Base-by-base conservation (phyloP, 2,888 invertebrate genomes). In the Cheiracanthium punctorium region DNA sequence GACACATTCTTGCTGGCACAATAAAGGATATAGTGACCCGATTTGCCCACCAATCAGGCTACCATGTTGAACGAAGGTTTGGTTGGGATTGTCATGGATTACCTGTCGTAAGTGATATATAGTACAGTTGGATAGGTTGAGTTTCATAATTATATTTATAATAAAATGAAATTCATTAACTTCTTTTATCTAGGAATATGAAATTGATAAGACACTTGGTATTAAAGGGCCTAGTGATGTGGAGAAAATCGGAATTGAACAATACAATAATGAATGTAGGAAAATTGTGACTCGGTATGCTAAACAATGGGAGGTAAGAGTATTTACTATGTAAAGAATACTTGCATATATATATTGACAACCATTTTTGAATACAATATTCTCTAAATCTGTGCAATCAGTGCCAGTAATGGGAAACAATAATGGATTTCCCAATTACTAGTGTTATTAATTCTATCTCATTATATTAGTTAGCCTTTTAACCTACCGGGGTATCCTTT, bases 71-170 rank as follows among this genome's bases (percentile, higher is more conserved):
- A 89, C 94, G 98, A 88, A 93, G 99, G 41, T 99, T 99, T 92
- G 99, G 99, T 0, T 99, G 99, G 99, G 99, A 98, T 93, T 97
- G 97, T 90, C 99, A 99, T 92, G 99, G 99, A 0, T 93, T 99
- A 77, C 99, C 99, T 1, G 98, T 99, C 88, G 94, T 94, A 90
- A 89, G 90, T 88, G 24, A 58, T 24, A 12, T 48, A 48, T 48
- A 48, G 7, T 48, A 17, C 2, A 17, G 17, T 48, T 48, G 48
- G 10, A 10, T 20, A 52, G 17, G 1, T 52, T n/a, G n/a, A 7
- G 7, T 37, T 37, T 37, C 37, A 37, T 37, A n/a, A n/a, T n/a
- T n/a, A n/a, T n/a, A n/a, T n/a, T n/a, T n/a, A n/a, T n/a, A n/a
- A n/a, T n/a, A n/a, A n/a, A n/a, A n/a, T n/a, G n/a, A n/a, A n/a